Evolutionary conservation across 23 tunicate genomes (phyloP).

Genomic region (Halocynthia roretzi): DNA sequence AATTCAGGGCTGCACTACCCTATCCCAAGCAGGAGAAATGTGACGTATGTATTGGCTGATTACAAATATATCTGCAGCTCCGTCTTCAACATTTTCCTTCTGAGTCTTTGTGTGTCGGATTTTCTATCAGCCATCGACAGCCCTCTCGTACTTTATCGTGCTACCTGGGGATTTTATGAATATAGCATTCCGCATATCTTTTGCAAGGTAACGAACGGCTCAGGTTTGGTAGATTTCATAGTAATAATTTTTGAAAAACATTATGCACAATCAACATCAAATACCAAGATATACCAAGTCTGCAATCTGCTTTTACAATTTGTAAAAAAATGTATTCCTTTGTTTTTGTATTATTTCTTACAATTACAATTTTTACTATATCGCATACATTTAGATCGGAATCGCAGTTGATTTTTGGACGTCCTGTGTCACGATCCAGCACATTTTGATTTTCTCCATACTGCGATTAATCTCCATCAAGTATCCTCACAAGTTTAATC

Average conservation of each 20-base stretch:
- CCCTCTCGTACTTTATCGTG: slow-evolving; percentile 11
- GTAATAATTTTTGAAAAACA: too few relatives aligned
- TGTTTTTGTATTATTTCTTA: too few relatives aligned
- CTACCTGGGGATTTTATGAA: slow-evolving; percentile 22
- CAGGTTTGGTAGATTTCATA: neutral
- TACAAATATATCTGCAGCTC: slow-evolving; percentile 5
- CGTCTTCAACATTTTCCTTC: slow-evolving; percentile 11
- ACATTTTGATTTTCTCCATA: slow-evolving; percentile 26
- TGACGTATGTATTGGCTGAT: too few relatives aligned
- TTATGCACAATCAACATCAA: neutral
- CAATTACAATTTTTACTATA: neutral
- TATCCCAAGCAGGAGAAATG: too few relatives aligned
- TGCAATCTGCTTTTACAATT: neutral
- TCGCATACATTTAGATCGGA: neutral
- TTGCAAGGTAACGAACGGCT: slow-evolving; percentile 14
- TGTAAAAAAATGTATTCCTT: neutral
- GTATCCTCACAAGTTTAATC: slow-evolving; percentile 17
- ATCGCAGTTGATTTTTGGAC: slow-evolving; percentile 32
- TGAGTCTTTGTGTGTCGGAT: slow-evolving; percentile 27
- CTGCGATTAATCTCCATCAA: slow-evolving; percentile 30
- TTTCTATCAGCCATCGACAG: slow-evolving; percentile 16
- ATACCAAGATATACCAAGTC: neutral
- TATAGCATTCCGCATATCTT: slow-evolving; percentile 9
- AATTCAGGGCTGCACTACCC: too few relatives aligned
- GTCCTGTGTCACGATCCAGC: slow-evolving; percentile 27